Evolutionary conservation across 2,888 invertebrate species (phyloP), one percentile per base, ranked within the genome.

Genomic region (Tetragonisca angustula): DNA sequence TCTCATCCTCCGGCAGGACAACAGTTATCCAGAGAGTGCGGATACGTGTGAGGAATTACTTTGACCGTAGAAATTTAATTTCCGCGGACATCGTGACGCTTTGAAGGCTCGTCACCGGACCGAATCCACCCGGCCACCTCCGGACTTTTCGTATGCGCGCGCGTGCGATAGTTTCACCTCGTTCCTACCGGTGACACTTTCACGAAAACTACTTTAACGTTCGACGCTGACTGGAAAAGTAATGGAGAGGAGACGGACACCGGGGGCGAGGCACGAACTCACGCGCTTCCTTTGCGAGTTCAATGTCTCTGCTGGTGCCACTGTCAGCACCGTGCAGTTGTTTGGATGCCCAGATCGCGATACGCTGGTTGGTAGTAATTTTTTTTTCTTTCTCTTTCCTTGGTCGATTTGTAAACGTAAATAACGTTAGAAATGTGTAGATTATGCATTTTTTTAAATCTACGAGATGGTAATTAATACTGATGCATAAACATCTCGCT

Each of bases 11-110:
- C 54, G 43, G 65, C 19, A 36, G 80, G 81, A 73, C 83, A 90
- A 87, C 83, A 73, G 86, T 87, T 84, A 91, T 83, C 83, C 78
- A 62, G 72, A 77, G 73, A 77, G 73, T 79, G 72, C 75, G 77
- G 85, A 85, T 87, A 88, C 87, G 85, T 88, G 86, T 85, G 77
- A 84, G 86, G 87, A 89, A 88, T 89, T 86, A 88, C 87, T 88
- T 86, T 83, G 84, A 84, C 82, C 83, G 83, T 81, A 81, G 86
- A 89, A 88, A 90, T 91, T 88, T 86, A 84, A 88, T 90, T 89
- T 90, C 79, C 82, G 78, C 65, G 83, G 81, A 81, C 88, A 85
- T 83, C 84, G 78, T 75, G 88, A 87, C 86, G 85, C 87, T 86
- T 86, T 80, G 81, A 85, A 76, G 76, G 56, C 75, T 81, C 85